A percentile compares a stretch with the other conserved stretches of the same genome.
Evolutionary conservation across 2,113 vertebrate species (phyloP).

Genomic region (Rousettus leschenaultii): DNA sequence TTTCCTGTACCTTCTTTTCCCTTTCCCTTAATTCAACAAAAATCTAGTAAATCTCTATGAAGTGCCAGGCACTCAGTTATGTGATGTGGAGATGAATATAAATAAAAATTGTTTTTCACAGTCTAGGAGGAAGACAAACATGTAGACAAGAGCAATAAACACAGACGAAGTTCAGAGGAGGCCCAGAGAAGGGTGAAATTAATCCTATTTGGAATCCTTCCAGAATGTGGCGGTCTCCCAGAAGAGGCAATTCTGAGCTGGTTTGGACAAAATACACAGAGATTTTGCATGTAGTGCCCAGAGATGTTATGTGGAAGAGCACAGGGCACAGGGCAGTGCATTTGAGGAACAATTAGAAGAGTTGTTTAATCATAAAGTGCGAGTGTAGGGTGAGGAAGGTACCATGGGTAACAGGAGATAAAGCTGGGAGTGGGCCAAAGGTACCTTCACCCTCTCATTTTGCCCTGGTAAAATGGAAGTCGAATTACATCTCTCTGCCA

Average conservation of each 20-base stretch:
- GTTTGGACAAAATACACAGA: neutral
- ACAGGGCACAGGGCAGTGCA: no score
- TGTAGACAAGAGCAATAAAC: neutral
- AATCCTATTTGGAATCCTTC: neutral
- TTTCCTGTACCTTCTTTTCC: neutral
- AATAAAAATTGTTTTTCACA: neutral
- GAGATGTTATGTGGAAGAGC: neutral
- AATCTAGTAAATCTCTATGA: neutral
- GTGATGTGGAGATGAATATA: neutral
- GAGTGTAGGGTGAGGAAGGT: neutral
- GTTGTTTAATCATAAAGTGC: neutral
- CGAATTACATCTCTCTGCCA: neutral
- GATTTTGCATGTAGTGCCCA: neutral
- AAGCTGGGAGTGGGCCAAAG: neutral
- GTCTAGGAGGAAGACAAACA: neutral
- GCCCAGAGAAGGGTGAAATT: neutral
- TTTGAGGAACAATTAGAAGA: fast-evolving
- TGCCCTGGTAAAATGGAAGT: neutral
- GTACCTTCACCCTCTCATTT: neutral
- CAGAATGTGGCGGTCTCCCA: neutral
- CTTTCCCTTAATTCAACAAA: neutral
- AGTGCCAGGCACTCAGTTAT: neutral
- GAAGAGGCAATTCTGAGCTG: neutral
- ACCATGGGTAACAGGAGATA: neutral
- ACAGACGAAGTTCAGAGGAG: neutral